Evolutionary conservation across 1,140 invertebrate genomes (phyloP).

Genomic region (Atopsyche davidsoni): DNA sequence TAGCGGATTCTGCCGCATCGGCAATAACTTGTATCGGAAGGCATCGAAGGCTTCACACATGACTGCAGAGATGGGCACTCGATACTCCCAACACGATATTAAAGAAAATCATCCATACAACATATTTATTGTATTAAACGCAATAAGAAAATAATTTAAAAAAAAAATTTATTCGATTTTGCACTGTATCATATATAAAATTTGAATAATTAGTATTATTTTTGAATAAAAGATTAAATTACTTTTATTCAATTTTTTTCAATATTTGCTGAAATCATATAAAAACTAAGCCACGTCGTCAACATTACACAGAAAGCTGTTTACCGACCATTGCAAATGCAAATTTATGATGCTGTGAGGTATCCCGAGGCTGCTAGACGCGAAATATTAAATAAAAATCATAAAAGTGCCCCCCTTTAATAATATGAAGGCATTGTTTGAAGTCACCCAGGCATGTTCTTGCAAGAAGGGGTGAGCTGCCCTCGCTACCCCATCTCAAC

Average conservation of each 20-base stretch:
- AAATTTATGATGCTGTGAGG: constrained; percentile 23
- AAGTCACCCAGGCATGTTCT: constrained; percentile 27
- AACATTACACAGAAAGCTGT: constrained; percentile 10
- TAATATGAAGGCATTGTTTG: constrained; percentile 27
- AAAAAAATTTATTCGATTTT: no score
- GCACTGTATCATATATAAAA: no score
- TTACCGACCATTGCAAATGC: constrained; percentile 18
- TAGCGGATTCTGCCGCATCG: no score
- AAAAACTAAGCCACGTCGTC: background rate
- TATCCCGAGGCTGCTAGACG: constrained; percentile 17
- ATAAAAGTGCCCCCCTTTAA: constrained; percentile 24
- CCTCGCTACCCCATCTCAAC: constrained; percentile 13
- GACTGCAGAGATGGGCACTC: no score
- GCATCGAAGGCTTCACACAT: no score
- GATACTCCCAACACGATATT: no score
- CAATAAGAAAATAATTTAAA: no score
- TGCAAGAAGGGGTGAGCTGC: constrained; percentile 26
- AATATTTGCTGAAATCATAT: background rate
- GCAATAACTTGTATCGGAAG: no score
- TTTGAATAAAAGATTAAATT: background rate
- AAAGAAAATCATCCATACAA: no score
- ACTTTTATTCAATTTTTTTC: background rate
- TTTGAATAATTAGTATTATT: no score
- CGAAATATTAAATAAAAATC: constrained; percentile 30
- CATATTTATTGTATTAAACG: no score